Conservation (phyloP, 92 coral and sea anemone species). For the Phenganax subtilis region DNA sequence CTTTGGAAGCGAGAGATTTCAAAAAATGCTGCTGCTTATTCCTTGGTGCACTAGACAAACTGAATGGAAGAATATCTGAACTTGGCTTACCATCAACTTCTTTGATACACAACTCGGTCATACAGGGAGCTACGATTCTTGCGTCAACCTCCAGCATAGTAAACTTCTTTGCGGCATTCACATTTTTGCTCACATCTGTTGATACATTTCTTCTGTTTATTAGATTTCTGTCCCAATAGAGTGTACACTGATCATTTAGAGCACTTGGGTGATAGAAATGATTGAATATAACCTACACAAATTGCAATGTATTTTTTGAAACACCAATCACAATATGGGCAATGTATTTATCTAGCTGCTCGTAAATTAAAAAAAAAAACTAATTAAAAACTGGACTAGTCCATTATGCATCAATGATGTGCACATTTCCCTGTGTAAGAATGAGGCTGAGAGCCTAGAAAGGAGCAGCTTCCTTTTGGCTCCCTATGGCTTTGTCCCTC, state of each 20-base stretch:
- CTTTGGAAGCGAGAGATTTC: conserved; percentile 57
- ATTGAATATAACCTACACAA: conserved; percentile 25
- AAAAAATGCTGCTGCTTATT: conserved; percentile 45
- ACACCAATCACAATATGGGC: background rate
- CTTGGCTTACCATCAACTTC: conserved; percentile 25
- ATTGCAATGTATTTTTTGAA: background rate
- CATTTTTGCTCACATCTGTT: conserved; percentile 27
- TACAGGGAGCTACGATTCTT: conserved; percentile 33
- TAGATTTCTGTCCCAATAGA: conserved; percentile 15
- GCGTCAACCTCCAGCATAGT: conserved; percentile 26
- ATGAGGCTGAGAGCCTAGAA: too few relatives aligned
- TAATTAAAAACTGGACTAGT: background rate
- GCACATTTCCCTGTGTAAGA: background rate
- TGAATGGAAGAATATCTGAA: conserved; percentile 20
- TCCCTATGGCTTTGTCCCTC: background rate
- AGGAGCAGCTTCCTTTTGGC: background rate
- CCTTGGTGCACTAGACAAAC: conserved; percentile 10
- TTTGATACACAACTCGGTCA: conserved; percentile 8
- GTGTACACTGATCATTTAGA: conserved; percentile 32
- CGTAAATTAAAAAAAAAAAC: background rate
- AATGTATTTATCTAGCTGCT: background rate
- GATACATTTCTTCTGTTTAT: conserved; percentile 34
- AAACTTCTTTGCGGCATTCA: conserved; percentile 32
- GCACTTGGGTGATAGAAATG: conserved; percentile 27
- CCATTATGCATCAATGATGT: background rate